A percentile compares a stretch with the other conserved stretches of the same genome.
These are phyloP conservation scores for Dolichotis patagonum DNA, from an alignment of 2,113 vertebrate genomes.

Conservation along the genomic window DNA sequence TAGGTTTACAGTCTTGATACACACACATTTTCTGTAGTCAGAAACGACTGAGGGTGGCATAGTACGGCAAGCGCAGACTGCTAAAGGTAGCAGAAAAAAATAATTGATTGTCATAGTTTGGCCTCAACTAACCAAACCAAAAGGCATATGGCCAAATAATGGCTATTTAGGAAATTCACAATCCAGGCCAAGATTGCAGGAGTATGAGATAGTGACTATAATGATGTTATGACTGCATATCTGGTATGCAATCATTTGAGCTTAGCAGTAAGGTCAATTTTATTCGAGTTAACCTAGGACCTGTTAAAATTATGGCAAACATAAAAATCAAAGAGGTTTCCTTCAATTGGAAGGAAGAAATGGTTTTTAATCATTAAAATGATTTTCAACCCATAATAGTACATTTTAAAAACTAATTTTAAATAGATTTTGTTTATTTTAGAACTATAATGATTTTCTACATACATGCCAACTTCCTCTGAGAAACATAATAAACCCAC, in stretches of 20 bases:
- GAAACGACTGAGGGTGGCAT: constrained; percentile 5
- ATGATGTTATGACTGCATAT: background rate
- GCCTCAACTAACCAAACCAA: background rate
- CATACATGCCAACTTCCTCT: background rate
- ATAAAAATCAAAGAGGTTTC: background rate
- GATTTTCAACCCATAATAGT: background rate
- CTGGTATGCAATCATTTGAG: background rate
- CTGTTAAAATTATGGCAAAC: background rate
- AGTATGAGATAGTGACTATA: background rate
- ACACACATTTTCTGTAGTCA: constrained; percentile 45
- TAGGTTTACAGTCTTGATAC: constrained; percentile 51
- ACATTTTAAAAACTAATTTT: background rate
- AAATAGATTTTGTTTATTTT: background rate
- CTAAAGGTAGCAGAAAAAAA: constrained; percentile 39
- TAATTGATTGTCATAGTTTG: constrained; percentile 13
- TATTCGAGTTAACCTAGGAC: constrained; percentile 2
- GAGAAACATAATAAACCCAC: background rate
- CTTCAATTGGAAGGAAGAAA: background rate
- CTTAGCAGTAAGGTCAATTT: background rate
- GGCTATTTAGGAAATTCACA: constrained; percentile 49
- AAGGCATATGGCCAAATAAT: background rate
- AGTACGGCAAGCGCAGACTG: constrained; percentile 47
- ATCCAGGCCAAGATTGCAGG: background rate
- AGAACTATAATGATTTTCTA: background rate
- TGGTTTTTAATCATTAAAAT: background rate